A percentile compares a stretch with the other conserved stretches of the same genome.
Evolutionary conservation across 2,888 invertebrate genomes (phyloP).

Genomic region (Encarsia formosa): DNA sequence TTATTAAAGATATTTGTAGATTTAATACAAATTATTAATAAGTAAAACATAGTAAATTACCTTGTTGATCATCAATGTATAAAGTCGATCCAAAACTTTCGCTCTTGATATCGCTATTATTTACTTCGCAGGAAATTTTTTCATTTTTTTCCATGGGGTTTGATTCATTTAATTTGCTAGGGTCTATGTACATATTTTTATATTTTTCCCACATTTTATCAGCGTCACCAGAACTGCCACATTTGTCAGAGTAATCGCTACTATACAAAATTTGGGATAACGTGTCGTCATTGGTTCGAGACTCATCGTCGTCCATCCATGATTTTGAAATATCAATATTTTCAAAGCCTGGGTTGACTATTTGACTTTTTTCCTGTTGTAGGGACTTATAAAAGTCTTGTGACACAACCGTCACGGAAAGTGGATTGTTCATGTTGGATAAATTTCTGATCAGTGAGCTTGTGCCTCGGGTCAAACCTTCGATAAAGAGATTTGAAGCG

Average conservation of each 20-base stretch:
- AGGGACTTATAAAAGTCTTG: conserved; percentile 36
- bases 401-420: conserved; percentile 40
- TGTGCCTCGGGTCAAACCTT: conserved; percentile 33
- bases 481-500: conserved; percentile 30
- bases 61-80: too few relatives aligned
- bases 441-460: conserved; percentile 28
- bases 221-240: conserved; percentile 14
- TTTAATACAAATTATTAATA: too few relatives aligned
- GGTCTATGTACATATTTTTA: conserved; percentile 18
- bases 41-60: too few relatives aligned
- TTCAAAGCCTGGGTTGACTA: not conserved
- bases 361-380: conserved; percentile 28
- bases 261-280: conserved; percentile 12
- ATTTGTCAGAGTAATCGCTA: conserved; percentile 11
- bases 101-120: too few relatives aligned
- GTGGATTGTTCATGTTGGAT: conserved; percentile 32
- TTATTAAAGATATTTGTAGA: too few relatives aligned
- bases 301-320: conserved; percentile 10
- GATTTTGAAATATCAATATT: not conserved
- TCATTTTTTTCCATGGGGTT: too few relatives aligned
- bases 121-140: too few relatives aligned
- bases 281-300: conserved; percentile 3
- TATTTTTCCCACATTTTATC: conserved; percentile 22
- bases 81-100: too few relatives aligned
- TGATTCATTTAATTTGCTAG: too few relatives aligned